These are phyloP conservation scores for Synergus umbraculus DNA, from an alignment of 2,888 invertebrate species.

Conservation along the genomic window DNA sequence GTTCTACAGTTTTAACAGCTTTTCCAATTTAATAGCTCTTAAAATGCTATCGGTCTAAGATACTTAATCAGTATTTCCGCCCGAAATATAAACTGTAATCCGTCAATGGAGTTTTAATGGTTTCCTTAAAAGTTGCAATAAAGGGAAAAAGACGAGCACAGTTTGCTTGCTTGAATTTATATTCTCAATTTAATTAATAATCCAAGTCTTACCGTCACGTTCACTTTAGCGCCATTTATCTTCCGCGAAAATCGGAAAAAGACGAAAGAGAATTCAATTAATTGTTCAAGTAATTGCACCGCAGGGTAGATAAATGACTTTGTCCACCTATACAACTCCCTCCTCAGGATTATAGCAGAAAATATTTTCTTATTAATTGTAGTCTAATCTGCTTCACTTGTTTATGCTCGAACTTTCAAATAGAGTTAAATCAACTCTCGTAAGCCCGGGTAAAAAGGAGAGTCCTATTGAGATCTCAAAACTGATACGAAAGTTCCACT, in stretches of 20 bases:
- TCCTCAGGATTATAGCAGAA: neutral
- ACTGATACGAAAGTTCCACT: too few species aligned
- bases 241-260: constrained; percentile 15
- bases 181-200: constrained; percentile 40
- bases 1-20: neutral
- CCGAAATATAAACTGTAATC: neutral
- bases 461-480: too few species aligned
- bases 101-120: constrained; percentile 14
- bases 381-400: neutral
- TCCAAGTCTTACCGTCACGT: constrained; percentile 38
- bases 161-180: constrained; percentile 28
- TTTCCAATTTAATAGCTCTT: neutral
- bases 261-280: constrained; percentile 3
- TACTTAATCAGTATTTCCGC: neutral
- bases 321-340: neutral
- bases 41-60: neutral
- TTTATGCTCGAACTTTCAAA: too few species aligned
- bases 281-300: constrained; percentile 36
- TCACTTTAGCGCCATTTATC: constrained; percentile 36
- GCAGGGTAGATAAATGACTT: constrained; percentile 28
- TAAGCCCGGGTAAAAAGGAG: too few species aligned
- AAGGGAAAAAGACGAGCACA: constrained; percentile 12
- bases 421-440: too few species aligned
- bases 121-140: constrained; percentile 24
- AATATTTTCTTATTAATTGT: neutral